phyloP scores from a whole-genome alignment of 2,888 invertebrate genomes.

The Odontocerum albicorne region DNA sequence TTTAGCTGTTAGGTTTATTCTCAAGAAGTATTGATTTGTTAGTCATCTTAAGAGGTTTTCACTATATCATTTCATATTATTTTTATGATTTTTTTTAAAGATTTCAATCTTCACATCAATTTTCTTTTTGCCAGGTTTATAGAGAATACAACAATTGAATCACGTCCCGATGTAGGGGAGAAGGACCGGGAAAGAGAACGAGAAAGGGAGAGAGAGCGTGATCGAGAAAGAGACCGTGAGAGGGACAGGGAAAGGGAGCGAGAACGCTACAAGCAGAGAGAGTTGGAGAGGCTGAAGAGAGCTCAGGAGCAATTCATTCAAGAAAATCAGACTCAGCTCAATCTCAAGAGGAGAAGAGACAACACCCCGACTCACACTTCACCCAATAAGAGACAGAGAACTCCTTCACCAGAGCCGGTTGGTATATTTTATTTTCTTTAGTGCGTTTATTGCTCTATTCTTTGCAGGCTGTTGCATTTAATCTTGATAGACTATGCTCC shows the following conservation, averaged over 20 bases:
- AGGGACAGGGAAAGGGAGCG: constrained; percentile 4
- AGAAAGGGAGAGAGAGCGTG: constrained; percentile 3
- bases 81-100: constrained; percentile 4
- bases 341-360: constrained; percentile 12
- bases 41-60: too few relatives aligned
- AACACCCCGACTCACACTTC: neutral
- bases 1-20: too few relatives aligned
- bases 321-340: constrained; percentile 50
- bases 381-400: constrained; percentile 13
- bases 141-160: constrained; percentile 55
- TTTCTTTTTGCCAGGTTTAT: constrained; percentile 45
- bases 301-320: constrained; percentile 55
- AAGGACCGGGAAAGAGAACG: constrained; percentile 3
- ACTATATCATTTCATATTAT: too few relatives aligned
- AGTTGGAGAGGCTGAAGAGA: constrained; percentile 46
- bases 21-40: too few relatives aligned
- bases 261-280: constrained; percentile 37
- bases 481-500: too few relatives aligned
- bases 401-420: constrained; percentile 4
- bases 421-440: too few relatives aligned
- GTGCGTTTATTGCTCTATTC: too few relatives aligned
- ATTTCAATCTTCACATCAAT: neutral
- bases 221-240: constrained; percentile 3
- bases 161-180: constrained; percentile 33
- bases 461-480: too few relatives aligned